Evolutionary conservation across 1,140 invertebrate species (phyloP).

Genomic region (Hermetia illucens): DNA sequence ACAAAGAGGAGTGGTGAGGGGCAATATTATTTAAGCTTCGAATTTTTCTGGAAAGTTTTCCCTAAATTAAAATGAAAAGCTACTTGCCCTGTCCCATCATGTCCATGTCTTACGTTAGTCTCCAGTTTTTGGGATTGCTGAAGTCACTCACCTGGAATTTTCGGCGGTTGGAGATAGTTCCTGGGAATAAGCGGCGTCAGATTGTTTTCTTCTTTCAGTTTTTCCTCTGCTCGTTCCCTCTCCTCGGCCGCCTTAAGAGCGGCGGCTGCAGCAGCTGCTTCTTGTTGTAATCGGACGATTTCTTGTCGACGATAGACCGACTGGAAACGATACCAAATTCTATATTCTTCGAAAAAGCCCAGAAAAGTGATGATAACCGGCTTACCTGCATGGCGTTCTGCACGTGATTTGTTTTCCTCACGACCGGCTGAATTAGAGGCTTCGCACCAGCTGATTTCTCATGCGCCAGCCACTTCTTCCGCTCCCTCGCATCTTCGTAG

Average conservation of each 20-base stretch:
- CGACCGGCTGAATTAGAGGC: not conserved
- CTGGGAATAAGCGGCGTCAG: constrained; percentile 22
- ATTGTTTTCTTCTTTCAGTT: constrained; percentile 13
- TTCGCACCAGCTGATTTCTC: constrained; percentile 25
- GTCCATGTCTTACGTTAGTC: not conserved
- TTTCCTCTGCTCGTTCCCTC: constrained; percentile 15
- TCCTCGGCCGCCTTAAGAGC: constrained; percentile 18
- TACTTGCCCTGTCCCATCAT: too few relatives aligned
- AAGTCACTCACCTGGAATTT: constrained; percentile 4
- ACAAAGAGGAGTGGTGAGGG: too few relatives aligned
- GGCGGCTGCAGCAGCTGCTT: constrained; percentile 15
- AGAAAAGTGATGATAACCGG: too few relatives aligned
- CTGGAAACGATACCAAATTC: constrained; percentile 4
- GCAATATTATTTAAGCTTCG: too few relatives aligned
- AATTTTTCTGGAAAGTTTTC: too few relatives aligned
- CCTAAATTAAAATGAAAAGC: too few relatives aligned
- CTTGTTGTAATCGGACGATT: constrained; percentile 16
- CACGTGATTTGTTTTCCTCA: constrained; percentile 20
- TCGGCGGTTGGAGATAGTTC: constrained; percentile 15
- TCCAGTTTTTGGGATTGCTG: not conserved
- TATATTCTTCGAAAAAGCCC: too few relatives aligned
- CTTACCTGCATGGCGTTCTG: constrained; percentile 23
- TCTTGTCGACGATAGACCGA: constrained; percentile 21
- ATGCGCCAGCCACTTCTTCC: constrained; percentile 35
- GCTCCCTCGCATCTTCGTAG: constrained; percentile 12